Evolutionary conservation across 2,797 vertebrate species (phyloP).

Genomic region (Tadarida brasiliensis): DNA sequence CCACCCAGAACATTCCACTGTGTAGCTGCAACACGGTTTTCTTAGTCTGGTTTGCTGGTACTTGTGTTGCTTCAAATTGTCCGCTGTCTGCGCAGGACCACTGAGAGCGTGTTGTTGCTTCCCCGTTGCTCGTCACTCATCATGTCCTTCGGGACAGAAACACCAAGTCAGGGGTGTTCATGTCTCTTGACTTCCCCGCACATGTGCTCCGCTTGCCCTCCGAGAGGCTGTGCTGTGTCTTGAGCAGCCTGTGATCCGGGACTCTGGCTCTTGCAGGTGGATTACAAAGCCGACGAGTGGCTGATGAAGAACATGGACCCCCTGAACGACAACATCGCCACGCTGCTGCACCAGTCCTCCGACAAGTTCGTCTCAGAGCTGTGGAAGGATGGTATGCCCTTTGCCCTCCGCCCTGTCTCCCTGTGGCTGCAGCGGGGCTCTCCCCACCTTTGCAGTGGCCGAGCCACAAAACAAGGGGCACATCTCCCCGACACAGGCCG

Average conservation of each 20-base stretch:
- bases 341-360: conserved; percentile 96
- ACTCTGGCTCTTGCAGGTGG: conserved; percentile 90
- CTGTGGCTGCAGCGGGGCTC: background rate
- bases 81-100: fast-evolving
- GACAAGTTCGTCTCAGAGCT: conserved; percentile 98
- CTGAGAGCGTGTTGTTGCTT: background rate
- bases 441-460: background rate
- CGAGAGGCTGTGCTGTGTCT: fast-evolving
- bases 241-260: fast-evolving
- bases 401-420: conserved; percentile 32
- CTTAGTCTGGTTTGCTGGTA: background rate
- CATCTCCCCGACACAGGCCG: background rate
- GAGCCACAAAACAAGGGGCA: background rate
- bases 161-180: background rate
- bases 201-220: fast-evolving
- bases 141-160: background rate
- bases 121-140: fast-evolving
- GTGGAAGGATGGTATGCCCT: conserved; percentile 95
- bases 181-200: fast-evolving
- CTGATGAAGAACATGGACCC: conserved; percentile 99
- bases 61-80: background rate
- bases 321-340: conserved; percentile 96
- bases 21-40: background rate
- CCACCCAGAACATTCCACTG: background rate
- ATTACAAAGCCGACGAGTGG: conserved; percentile 99